Base-by-base conservation (phyloP, 2,888 invertebrate genomes). In the Chrysotoxum bicinctum region DNA sequence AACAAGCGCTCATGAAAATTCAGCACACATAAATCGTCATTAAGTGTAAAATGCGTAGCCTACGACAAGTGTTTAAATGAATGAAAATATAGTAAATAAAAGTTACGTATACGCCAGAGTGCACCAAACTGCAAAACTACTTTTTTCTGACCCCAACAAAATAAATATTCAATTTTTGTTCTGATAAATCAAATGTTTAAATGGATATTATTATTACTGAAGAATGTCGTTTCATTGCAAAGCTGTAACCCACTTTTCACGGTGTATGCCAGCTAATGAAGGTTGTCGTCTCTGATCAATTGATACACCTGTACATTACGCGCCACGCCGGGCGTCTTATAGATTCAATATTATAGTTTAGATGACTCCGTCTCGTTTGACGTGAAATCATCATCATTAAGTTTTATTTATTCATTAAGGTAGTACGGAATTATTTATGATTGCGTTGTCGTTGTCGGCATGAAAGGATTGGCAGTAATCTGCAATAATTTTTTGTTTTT, bases 351-450 rank as follows among this genome's bases (percentile, higher is more conserved):
- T 91, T 35, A 37, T 35, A 54, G 54, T 54, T 32, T 54, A n/a
- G 88, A 90, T 90, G 91, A 66, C 8, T 37, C 48, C 9, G 21
- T 64, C 30, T 21, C 16, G 32, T 21, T 70, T 76, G 43, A 64
- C 45, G 58, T 78, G 54, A 78, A 68, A 78, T 69, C 73, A 78
- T 69, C 73, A 78, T 78, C 54, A 78, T 68, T 43, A 35, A n/a
- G 14, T 50, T 35, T 66, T 50, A 35, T 66, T 66, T 35, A 50
- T 66, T 66, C 3, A 66, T 12, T 35, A 48, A 50, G 66, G 35
- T 23, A 66, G 23, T 23, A 8, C 23, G 35, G 50, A 50, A 66
- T 66, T 14, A 58, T 58, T 58, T 58, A 58, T 35, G 58, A 37
- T 8, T 37, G 21, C 48, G 21, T 32, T 7, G 48, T n/a, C 19